Evolutionary conservation across 2,888 invertebrate species (phyloP).

Genomic region (Sylvicola fuscatus): DNA sequence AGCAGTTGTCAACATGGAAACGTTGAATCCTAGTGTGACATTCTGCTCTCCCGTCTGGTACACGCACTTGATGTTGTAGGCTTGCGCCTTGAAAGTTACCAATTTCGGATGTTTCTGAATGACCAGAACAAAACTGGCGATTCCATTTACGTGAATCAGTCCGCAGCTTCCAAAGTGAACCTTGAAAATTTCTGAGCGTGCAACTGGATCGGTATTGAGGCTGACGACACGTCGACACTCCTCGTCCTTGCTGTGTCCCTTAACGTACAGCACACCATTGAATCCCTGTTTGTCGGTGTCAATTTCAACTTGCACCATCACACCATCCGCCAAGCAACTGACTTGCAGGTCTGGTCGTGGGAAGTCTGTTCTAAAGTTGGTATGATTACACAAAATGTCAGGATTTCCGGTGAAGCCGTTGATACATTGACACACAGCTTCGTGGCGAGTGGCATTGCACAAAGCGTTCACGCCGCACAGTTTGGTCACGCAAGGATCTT

Average conservation of each 20-base stretch:
- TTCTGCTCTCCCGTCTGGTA: conserved; percentile 89
- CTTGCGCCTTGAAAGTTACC: conserved; percentile 84
- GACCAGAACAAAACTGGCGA: conserved; percentile 82
- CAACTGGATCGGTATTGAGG: conserved; percentile 43
- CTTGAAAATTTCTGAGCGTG: conserved; percentile 56
- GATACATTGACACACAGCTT: conserved; percentile 56
- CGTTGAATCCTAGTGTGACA: conserved; percentile 82
- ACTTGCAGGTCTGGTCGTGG: conserved; percentile 71
- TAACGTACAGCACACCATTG: conserved; percentile 80
- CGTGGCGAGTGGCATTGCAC: conserved; percentile 58
- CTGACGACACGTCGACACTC: conserved; percentile 67
- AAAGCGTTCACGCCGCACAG: conserved; percentile 55
- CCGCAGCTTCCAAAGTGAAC: conserved; percentile 84
- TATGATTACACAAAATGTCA: conserved; percentile 41
- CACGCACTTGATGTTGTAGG: conserved; percentile 89
- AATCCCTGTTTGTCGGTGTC: conserved; percentile 55
- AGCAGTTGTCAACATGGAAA: conserved; percentile 86
- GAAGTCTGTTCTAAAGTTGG: conserved; percentile 53
- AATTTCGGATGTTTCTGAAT: conserved; percentile 93
- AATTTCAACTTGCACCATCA: conserved; percentile 49
- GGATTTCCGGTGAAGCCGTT: conserved; percentile 59
- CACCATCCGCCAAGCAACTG: conserved; percentile 78
- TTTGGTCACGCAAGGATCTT: conserved; percentile 56
- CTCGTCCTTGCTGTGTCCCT: conserved; percentile 86
- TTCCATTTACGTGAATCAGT: conserved; percentile 74